Evolutionary conservation across 2,888 invertebrate genomes (phyloP), one percentile per base, ranked within the genome.

Genomic region (Creontiades dilutus): DNA sequence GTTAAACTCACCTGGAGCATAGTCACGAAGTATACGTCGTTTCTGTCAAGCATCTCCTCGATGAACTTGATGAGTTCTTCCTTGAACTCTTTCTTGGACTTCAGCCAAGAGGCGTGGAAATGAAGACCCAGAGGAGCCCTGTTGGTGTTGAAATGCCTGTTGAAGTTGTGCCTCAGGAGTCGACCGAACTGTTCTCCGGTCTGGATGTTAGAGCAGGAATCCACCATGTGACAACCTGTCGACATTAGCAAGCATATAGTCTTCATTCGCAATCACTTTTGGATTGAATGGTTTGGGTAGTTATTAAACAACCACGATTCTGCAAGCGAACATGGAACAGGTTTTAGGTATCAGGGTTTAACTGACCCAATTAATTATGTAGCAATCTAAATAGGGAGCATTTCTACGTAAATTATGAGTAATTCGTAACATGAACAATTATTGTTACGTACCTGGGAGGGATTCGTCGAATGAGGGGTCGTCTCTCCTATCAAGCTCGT

Each of bases 21-120:
- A 91, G 97, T 98, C 91, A 97, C 97, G 93, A 98, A 98, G 94
- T 98, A 98, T 47, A 98, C 98, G 93, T 98, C 98, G 93, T 97
- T 97, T 93, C 96, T 96, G 92, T 95, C 96, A 92, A 97, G 94
- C 97, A 98, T 97, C 93, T 98, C 98, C 94, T 98, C 97, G 92
- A 98, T 98, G 94, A 98, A 98, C 93, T 97, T 97, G 93, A 97
- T 96, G 89, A 98, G 94, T 93, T 98, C 98, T 91, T 98, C 98
- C 93, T 96, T 96, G 94, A 97, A 98, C 94, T 98, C 98, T 93
- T 97, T 97, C 93, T 98, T 98, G 92, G 97, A 97, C 94, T 98
- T 98, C 92, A 98, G 94, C 98, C 98, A 98, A 76, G 98, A 97
- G 90, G 98, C 98, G 93, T 98, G 98, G 96, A 99, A 98, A 93